These are phyloP conservation scores for Ardeotis arabs DNA, from an alignment of 2,113 vertebrate genomes.

Conservation along the genomic window DNA sequence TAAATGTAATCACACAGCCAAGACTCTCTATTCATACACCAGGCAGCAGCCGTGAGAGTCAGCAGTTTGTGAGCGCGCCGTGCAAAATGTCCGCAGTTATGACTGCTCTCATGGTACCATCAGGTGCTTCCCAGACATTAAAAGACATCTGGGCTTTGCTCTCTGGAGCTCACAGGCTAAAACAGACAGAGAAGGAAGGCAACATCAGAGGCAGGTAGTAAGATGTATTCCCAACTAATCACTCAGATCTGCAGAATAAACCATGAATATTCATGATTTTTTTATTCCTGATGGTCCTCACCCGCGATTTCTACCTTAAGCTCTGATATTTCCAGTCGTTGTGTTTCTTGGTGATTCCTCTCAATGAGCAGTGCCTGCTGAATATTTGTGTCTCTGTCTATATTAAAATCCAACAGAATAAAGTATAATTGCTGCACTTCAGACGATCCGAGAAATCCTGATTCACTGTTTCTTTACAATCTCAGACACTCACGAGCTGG, in stretches of 20 bases:
- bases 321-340: neutral
- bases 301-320: neutral
- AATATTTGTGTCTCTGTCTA: neutral
- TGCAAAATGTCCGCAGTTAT: neutral
- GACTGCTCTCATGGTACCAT: neutral
- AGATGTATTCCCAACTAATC: neutral
- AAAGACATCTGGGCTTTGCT: neutral
- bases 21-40: neutral
- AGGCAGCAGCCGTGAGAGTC: neutral
- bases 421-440: neutral
- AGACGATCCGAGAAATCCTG: neutral
- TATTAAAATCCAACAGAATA: neutral
- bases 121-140: neutral
- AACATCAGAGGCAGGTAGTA: neutral
- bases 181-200: neutral
- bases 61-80: neutral
- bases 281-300: neutral
- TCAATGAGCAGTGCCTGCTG: neutral
- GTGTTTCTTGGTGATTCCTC: neutral
- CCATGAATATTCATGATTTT: neutral
- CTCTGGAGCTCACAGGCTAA: neutral
- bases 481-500: neutral
- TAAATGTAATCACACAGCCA: neutral
- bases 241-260: neutral
- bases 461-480: neutral